Conservation (phyloP, 2,888 invertebrate genomes). For the Drosophila neoperkinsi region DNA sequence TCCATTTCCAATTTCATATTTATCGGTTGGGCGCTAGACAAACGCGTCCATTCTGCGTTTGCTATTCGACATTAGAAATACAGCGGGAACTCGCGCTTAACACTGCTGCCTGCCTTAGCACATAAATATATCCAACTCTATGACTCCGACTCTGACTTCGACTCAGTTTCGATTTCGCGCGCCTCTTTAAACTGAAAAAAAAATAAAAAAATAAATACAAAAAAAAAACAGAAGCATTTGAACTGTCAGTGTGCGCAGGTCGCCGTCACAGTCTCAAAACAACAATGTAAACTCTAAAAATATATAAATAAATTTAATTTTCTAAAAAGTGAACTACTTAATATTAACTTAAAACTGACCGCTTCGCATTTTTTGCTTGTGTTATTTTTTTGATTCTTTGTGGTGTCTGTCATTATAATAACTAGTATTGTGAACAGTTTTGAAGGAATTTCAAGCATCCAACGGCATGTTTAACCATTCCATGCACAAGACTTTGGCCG, state of each 20-base stretch:
- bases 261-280: constrained; percentile 17
- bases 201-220: neutral
- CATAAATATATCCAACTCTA: neutral
- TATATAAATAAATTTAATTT: constrained; percentile 21
- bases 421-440: constrained; percentile 12
- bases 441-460: constrained; percentile 34
- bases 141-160: constrained; percentile 4
- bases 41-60: constrained; percentile 79
- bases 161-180: constrained; percentile 43
- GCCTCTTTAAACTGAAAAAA: constrained; percentile 38
- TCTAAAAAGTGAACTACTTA: neutral
- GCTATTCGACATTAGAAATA: constrained; percentile 58
- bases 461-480: constrained; percentile 59
- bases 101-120: constrained; percentile 4
- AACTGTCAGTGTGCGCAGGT: constrained; percentile 46
- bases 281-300: constrained; percentile 7
- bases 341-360: constrained; percentile 2
- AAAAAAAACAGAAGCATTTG: constrained; percentile 57
- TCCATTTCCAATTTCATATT: constrained; percentile 76
- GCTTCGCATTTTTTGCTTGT: constrained; percentile 7
- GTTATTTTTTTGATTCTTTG: neutral
- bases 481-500: constrained; percentile 41
- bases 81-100: constrained; percentile 21
- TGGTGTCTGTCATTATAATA: neutral
- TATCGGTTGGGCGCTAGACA: constrained; percentile 75